Conservation (phyloP, 1,140 invertebrate genomes). For the Lerema accius region DNA sequence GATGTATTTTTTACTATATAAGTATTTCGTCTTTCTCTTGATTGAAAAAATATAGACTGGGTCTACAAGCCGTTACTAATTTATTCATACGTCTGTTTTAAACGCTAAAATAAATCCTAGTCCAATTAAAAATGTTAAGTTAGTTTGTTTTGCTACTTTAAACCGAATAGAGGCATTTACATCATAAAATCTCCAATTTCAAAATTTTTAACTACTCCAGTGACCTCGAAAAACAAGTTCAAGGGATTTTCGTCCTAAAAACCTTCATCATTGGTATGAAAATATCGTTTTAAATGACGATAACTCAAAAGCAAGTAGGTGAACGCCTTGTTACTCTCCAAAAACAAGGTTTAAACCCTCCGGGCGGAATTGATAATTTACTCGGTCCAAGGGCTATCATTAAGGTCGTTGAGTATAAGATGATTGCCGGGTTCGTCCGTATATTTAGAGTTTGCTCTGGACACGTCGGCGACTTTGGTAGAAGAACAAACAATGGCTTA, state of each 20-base stretch:
- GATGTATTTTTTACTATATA: no score
- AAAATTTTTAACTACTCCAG: conserved; percentile 27
- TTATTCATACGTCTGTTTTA: no score
- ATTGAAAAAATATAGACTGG: no score
- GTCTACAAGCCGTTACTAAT: no score
- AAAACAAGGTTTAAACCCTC: conserved; percentile 66
- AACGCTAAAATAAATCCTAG: no score
- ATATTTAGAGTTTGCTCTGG: conserved; percentile 59
- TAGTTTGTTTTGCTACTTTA: no score
- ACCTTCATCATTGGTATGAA: conserved; percentile 41
- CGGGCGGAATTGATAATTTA: conserved; percentile 80
- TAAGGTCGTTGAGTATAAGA: conserved; percentile 67
- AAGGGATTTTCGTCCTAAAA: conserved; percentile 42
- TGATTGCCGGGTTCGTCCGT: conserved; percentile 70
- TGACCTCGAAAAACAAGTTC: background rate
- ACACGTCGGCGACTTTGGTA: conserved; percentile 55
- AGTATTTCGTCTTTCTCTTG: no score
- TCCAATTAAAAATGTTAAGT: no score
- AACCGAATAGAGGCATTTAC: no score
- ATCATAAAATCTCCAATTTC: conserved; percentile 25
- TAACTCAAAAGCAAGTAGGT: conserved; percentile 46
- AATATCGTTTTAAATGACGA: conserved; percentile 43
- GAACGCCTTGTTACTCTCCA: conserved; percentile 71
- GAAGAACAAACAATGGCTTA: conserved; percentile 79
- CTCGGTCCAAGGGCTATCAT: conserved; percentile 77